Evolutionary conservation across 2,888 invertebrate genomes (phyloP).

Genomic region (Eutolmus rufibarbis): DNA sequence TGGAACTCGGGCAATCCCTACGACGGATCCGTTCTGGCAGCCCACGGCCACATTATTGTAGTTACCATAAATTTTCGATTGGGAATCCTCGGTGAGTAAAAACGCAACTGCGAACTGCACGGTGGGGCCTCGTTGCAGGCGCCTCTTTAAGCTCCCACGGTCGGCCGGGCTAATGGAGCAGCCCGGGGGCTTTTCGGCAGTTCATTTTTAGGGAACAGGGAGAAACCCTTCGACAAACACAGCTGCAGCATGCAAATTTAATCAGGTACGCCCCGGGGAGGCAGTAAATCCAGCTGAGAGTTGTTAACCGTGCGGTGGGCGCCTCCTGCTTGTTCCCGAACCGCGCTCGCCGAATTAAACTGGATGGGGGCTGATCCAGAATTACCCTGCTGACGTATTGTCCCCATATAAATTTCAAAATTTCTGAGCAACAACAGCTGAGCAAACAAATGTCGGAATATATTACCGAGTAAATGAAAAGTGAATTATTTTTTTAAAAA

Average conservation of each 20-base stretch:
- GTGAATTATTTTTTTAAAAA: background rate
- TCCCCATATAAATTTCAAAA: background rate
- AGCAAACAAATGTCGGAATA: background rate
- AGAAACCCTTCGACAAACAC: background rate
- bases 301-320: background rate
- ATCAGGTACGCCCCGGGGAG: constrained; percentile 25
- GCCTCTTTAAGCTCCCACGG: background rate
- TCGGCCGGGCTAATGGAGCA: background rate
- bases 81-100: constrained; percentile 79
- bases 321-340: background rate
- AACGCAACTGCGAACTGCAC: background rate
- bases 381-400: background rate
- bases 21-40: constrained; percentile 94
- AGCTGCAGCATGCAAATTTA: constrained; percentile 17
- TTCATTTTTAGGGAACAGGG: background rate
- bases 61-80: constrained; percentile 92
- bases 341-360: background rate
- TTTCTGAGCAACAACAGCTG: background rate
- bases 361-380: background rate
- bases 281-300: constrained; percentile 1
- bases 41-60: constrained; percentile 87
- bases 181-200: background rate
- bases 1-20: constrained; percentile 98
- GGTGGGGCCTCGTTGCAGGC: background rate
- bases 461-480: background rate